Evolutionary conservation across 2,888 invertebrate species (phyloP).

Genomic region (Xestia ashworthii): DNA sequence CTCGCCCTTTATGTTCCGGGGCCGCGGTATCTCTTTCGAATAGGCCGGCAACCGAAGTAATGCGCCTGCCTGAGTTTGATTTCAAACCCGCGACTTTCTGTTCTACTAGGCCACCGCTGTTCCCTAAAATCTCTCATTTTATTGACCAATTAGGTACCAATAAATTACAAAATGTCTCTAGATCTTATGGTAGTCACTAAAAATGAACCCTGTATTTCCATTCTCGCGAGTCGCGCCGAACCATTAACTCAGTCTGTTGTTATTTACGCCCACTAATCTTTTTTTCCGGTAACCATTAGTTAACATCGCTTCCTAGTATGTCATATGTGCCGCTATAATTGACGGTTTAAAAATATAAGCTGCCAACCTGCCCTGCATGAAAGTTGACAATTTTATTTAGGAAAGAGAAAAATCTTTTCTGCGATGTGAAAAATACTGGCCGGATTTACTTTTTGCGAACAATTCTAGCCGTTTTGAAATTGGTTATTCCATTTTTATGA

Average conservation of each 20-base stretch:
- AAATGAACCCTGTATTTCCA: slow-evolving; percentile 14
- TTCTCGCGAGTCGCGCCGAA: neutral
- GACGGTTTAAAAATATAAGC: slow-evolving; percentile 60
- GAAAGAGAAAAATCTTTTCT: slow-evolving; percentile 16
- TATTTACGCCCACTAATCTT: slow-evolving; percentile 52
- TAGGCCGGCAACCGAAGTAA: too few species aligned
- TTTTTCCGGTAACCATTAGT: slow-evolving; percentile 61
- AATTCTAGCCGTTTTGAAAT: neutral
- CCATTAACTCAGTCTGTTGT: slow-evolving; percentile 30
- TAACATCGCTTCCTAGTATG: slow-evolving; percentile 50
- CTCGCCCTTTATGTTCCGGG: too few species aligned
- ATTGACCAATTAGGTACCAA: neutral
- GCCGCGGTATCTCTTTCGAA: too few species aligned
- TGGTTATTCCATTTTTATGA: too few species aligned
- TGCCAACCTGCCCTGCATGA: neutral
- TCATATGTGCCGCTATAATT: slow-evolving; percentile 49
- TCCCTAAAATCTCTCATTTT: too few species aligned
- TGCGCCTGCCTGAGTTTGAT: too few species aligned
- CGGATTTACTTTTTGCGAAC: slow-evolving; percentile 3
- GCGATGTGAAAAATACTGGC: slow-evolving; percentile 8
- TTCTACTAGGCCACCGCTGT: too few species aligned
- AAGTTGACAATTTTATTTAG: slow-evolving; percentile 33
- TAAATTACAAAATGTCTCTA: neutral
- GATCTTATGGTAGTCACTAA: neutral
- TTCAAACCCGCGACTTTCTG: too few species aligned